phyloP scores from a whole-genome alignment of 2,888 invertebrate genomes.

The Ormyrus labotus region DNA sequence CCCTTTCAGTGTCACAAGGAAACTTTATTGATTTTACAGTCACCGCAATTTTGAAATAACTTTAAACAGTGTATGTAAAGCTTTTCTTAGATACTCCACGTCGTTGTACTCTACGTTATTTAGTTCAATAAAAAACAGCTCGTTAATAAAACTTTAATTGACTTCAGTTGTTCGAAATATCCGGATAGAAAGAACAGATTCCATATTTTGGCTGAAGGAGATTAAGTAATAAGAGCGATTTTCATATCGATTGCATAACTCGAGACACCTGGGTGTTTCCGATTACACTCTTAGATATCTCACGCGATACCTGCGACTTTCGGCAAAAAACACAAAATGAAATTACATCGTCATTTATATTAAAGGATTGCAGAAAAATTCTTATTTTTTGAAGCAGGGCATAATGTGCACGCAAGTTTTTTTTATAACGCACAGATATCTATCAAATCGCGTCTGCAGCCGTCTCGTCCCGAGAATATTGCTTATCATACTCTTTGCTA shows the following conservation, averaged over 20 bases:
- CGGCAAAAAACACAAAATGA: background rate
- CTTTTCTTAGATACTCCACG: background rate
- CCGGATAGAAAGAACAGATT: background rate
- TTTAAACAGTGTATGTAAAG: too few species aligned
- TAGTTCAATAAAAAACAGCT: background rate
- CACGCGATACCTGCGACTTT: background rate
- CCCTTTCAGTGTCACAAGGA: background rate
- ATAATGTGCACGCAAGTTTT: background rate
- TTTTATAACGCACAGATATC: background rate
- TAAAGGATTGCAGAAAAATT: background rate
- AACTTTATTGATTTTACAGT: background rate
- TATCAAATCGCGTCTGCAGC: too few species aligned
- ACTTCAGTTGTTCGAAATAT: background rate
- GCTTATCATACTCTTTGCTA: slow-evolving; percentile 12
- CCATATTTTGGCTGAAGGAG: too few species aligned
- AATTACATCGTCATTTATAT: background rate
- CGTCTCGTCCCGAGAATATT: background rate
- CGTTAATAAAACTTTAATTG: background rate
- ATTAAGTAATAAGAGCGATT: background rate
- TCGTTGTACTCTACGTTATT: background rate
- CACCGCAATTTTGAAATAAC: too few species aligned
- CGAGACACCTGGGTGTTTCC: background rate
- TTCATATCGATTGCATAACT: background rate
- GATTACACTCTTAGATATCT: background rate
- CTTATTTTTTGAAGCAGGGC: background rate